Base-by-base conservation (phyloP, 2,888 invertebrate genomes). In the Onthophagus sagittarius region DNA sequence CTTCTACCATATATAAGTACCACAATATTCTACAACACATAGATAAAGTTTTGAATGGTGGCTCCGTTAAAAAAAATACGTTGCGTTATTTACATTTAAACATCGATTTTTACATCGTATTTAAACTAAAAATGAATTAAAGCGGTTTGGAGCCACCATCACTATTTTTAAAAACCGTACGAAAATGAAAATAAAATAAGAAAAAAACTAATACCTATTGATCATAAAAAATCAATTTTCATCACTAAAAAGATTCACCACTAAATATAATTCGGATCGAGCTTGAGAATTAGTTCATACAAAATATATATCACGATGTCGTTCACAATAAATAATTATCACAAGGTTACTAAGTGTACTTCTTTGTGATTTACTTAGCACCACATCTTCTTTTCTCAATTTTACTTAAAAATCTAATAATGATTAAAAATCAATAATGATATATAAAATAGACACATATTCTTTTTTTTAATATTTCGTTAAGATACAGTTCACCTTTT, bases 241-340 rank as follows among this genome's bases (percentile, higher is more conserved):
- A 63, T 72, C 63, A 72, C 67, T 67, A 53, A 72, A 53, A 74
- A 74, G 64, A 74, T 72, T 70, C 31, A 73, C 69, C 71, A 32
- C 63, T 69, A 72, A 75, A 75, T 23, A 23, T 76, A 76, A 78
- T 77, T 78, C 77, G 76, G 76, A 76, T 77, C 75, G 76, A 77
- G 76, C 76, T 75, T 77, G 77, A 78, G 73, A 73, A 53, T 71
- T 71, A 39, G 75, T 72, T 72, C 73, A 75, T 78, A 77, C 74
- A 75, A 76, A 74, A 74, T 78, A 78, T 53, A 75, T 78, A 78
- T 77, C 77, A 78, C 77, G 77, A 73, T 73, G 63, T 75, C 75
- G 76, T 75, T 73, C 70, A 74, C 69, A 76, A 75, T 74, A 75
- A 73, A 75, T 76, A 76, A 77, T 77, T 78, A 78, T 78, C 78